phyloP scores from a whole-genome alignment of 1,140 invertebrate genomes.

The Acromyrmex heyeri region DNA sequence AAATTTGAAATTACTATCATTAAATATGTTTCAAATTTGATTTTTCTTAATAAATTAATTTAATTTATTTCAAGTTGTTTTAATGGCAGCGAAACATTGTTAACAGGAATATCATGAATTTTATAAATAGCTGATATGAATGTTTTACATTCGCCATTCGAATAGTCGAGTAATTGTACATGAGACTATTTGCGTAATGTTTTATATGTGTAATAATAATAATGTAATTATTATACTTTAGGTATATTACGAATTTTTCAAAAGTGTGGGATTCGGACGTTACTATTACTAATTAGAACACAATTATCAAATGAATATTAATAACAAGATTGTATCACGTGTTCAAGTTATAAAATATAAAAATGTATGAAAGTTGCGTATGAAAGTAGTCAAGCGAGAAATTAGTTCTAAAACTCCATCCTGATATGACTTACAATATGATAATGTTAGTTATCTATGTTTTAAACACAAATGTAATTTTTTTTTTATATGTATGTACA shows the following conservation, averaged over 20 bases:
- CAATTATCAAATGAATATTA: constrained; percentile 1
- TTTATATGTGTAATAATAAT: constrained; percentile 47
- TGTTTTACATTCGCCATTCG: constrained; percentile 31
- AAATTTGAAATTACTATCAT: constrained; percentile 8
- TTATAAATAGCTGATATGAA: constrained; percentile 35
- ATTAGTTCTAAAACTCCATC: constrained; percentile 5
- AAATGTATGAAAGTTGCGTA: constrained; percentile 3
- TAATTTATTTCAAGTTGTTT: constrained; percentile 15
- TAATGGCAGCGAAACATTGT: constrained; percentile 7
- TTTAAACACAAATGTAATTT: constrained; percentile 64
- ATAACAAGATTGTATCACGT: constrained; percentile 12
- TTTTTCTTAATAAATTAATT: constrained; percentile 14
- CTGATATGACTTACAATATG: constrained; percentile 11
- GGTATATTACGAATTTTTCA: constrained; percentile 5
- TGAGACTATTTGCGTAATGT: constrained; percentile 46
- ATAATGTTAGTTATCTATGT: constrained; percentile 33
- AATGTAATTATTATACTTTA: constrained; percentile 55
- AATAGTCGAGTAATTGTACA: constrained; percentile 24
- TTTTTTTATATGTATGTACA: constrained; percentile 2
- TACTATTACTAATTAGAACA: neutral
- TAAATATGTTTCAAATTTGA: neutral
- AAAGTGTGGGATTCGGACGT: neutral
- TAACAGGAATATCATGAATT: neutral
- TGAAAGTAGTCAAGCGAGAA: neutral
- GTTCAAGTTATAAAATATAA: constrained; percentile 7